Conservation (phyloP, 2,888 invertebrate species). For the Drosophila melanosoma region DNA sequence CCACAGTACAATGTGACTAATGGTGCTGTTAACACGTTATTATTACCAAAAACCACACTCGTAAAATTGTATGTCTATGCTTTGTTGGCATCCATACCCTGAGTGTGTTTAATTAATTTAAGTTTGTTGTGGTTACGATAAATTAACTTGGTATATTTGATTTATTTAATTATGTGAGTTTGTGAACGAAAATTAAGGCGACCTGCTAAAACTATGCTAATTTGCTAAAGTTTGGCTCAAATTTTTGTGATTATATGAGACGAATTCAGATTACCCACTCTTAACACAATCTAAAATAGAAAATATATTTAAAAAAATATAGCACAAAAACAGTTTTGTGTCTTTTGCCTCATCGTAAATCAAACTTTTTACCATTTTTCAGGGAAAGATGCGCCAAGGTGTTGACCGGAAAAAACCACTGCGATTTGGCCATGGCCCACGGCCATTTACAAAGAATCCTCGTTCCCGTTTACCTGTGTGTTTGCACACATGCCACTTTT, state of each 20-base stretch:
- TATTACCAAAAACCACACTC: constrained; percentile 26
- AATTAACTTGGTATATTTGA: background rate
- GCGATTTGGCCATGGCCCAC: constrained; percentile 3
- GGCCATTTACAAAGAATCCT: constrained; percentile 1
- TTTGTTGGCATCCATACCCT: background rate
- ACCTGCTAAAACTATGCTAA: background rate
- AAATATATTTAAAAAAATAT: no score
- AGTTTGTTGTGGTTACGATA: background rate
- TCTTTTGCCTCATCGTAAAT: constrained; percentile 17
- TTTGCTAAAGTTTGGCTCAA: background rate
- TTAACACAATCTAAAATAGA: background rate
- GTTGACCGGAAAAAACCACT: background rate
- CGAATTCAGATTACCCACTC: background rate
- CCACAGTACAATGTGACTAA: background rate
- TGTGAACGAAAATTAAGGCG: background rate
- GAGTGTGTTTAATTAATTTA: background rate
- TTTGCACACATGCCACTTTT: background rate
- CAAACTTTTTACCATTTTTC: constrained; percentile 1
- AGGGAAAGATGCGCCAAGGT: constrained; percentile 17
- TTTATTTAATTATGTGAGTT: background rate
- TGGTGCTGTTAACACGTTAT: constrained; percentile 19
- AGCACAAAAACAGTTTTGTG: background rate
- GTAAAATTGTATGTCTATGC: background rate
- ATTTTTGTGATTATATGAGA: background rate
- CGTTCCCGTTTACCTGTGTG: constrained; percentile 1